These are phyloP conservation scores for Parazoanthus atlanticus DNA, from an alignment of 92 coral and sea anemone genomes.

Conservation along the genomic window DNA sequence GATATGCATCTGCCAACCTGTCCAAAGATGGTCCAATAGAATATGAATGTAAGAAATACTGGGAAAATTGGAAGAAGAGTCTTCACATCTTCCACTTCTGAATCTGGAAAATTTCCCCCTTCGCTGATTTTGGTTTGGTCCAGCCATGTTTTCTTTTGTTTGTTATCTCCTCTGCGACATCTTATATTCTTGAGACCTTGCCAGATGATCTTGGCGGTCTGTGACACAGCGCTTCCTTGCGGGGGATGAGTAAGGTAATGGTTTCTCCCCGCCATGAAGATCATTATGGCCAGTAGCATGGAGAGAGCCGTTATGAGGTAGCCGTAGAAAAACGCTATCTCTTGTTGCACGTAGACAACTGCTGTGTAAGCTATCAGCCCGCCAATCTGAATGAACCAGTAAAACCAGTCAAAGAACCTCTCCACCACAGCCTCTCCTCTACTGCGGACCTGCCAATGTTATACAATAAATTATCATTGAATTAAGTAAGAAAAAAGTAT, in stretches of 20 bases:
- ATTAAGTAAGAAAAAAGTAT: too few relatives aligned
- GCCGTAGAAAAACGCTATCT: slow-evolving; percentile 67
- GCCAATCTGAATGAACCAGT: slow-evolving; percentile 74
- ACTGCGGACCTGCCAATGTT: slow-evolving; percentile 41
- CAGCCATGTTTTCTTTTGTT: neutral
- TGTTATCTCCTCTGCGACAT: neutral
- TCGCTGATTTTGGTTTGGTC: slow-evolving; percentile 7
- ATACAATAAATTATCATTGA: too few relatives aligned
- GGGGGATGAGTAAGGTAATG: slow-evolving; percentile 50
- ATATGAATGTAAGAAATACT: neutral
- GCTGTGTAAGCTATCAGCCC: slow-evolving; percentile 60
- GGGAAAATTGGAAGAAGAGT: slow-evolving; percentile 9
- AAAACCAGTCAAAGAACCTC: slow-evolving; percentile 75
- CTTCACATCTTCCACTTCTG: slow-evolving; percentile 18
- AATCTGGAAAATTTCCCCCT: slow-evolving; percentile 10
- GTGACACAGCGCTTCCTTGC: slow-evolving; percentile 51
- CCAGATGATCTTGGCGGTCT: slow-evolving; percentile 49
- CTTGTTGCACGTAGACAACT: slow-evolving; percentile 75
- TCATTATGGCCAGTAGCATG: slow-evolving; percentile 43
- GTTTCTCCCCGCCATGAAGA: slow-evolving; percentile 62
- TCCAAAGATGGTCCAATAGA: slow-evolving; percentile 28
- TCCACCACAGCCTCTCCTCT: slow-evolving; percentile 44
- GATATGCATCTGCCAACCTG: neutral
- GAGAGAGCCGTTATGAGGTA: slow-evolving; percentile 61
- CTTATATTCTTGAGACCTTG: slow-evolving; percentile 1